phyloP scores from a whole-genome alignment of 2,113 vertebrate genomes.

The Calidris pugnax region DNA sequence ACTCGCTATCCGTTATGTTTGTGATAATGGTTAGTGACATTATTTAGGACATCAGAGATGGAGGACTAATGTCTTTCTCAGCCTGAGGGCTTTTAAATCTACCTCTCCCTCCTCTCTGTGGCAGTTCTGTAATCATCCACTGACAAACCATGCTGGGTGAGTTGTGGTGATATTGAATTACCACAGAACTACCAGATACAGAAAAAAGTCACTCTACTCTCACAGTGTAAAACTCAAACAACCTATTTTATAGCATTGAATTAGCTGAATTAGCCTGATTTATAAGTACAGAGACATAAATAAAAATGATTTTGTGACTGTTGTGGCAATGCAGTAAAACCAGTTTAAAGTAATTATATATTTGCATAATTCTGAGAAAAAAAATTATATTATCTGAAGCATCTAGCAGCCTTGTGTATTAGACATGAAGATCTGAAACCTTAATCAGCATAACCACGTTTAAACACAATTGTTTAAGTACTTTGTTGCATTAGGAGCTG shows the following conservation, averaged over 20 bases:
- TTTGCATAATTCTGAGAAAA: background rate
- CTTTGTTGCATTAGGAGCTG: background rate
- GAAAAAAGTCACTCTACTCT: background rate
- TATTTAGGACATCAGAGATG: background rate
- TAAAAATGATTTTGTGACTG: background rate
- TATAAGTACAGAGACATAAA: background rate
- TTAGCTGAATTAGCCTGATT: background rate
- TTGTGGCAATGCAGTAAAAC: background rate
- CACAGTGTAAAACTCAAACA: background rate
- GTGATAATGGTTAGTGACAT: background rate
- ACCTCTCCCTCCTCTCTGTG: background rate
- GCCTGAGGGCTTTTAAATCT: background rate
- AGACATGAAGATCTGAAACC: background rate
- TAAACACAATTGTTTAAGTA: background rate
- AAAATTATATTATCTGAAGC: background rate
- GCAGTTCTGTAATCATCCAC: background rate
- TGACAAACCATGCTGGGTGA: background rate
- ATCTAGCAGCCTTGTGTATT: background rate
- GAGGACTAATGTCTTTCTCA: background rate
- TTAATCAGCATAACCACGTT: background rate
- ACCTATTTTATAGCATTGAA: background rate
- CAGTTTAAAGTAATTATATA: background rate
- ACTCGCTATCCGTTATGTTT: background rate
- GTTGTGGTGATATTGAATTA: background rate
- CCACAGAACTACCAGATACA: background rate